A percentile compares a stretch with the other conserved stretches of the same genome.
Conservation (phyloP, 2,888 invertebrate species). For the Papilio protenor region DNA sequence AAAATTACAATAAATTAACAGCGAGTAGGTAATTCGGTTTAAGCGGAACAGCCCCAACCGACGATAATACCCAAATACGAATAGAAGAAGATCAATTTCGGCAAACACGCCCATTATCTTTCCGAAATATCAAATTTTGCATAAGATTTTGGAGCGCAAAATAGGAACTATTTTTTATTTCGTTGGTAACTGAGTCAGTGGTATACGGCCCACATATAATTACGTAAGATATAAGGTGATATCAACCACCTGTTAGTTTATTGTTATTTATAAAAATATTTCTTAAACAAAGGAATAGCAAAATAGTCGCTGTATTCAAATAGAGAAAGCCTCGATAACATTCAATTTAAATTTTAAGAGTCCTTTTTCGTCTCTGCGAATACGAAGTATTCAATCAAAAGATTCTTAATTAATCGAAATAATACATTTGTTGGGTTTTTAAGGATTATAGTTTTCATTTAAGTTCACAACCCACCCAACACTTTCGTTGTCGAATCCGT, state of each 20-base stretch:
- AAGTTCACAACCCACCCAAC: neutral
- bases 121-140: conserved; percentile 71
- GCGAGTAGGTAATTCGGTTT: conserved; percentile 27
- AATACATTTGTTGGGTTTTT: neutral
- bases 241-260: conserved; percentile 42
- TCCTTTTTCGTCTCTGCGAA: neutral
- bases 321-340: neutral
- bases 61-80: conserved; percentile 48
- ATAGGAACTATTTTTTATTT: conserved; percentile 55
- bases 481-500: neutral
- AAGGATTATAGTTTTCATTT: neutral
- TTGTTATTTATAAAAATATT: neutral
- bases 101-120: conserved; percentile 53
- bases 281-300: neutral
- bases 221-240: conserved; percentile 52
- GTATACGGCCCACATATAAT: conserved; percentile 52
- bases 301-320: neutral
- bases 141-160: conserved; percentile 64
- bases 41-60: conserved; percentile 49
- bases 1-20: conserved; percentile 36
- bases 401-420: neutral
- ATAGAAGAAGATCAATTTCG: conserved; percentile 51
- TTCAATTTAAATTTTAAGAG: neutral
- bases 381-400: neutral
- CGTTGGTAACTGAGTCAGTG: conserved; percentile 60